Base-by-base conservation (phyloP, 2,888 invertebrate species). In the Lochmaea crataegi region DNA sequence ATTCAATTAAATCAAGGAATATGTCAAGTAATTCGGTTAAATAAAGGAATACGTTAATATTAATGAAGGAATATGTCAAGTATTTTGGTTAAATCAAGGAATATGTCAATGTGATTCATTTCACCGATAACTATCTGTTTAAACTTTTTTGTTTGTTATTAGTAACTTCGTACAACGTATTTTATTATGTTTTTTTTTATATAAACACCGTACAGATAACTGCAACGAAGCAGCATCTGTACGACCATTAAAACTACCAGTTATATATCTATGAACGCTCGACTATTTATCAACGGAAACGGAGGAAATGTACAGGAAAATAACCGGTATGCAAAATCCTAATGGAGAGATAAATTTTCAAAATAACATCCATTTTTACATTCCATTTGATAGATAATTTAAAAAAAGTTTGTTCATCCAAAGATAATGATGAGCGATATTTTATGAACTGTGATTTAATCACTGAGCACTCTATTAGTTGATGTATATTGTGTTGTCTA, bases 281-380 rank as follows among this genome's bases (percentile, higher is more conserved):
- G 6, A 16, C 53, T 14, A 32, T 38, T 60, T 60, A 26, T 26
- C 58, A 60, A 60, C 4, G 32, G 26, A 12, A 60, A 38, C 14
- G 7, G 26, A 22, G 22, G 26, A 58, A 58, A 58, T 58, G n/a
- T 9, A 58, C 26, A 60, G 60, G 38, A 60, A 38, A 38, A 60
- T 60, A 60, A 3, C 32, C 9, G 10, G n/a, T 38, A 2, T 9
- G 38, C n/a, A 38, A 60, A 53, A 60, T 60, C 32, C 60, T 60
- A 38, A 60, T 32, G 60, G 32, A n/a, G 32, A 60, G n/a, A 60
- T 60, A 58, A 11, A 58, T 58, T 32, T 58, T 32, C 32, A n/a
- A 9, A 26, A 58, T 9, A 12, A 32, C 58, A 56, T 56, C 16
- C 16, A 53, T 53, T 56, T 56, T 56, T 56, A 18, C 56, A 16